These are phyloP conservation scores for Jordanella pulchra DNA, from an alignment of 2,797 vertebrate genomes.

Conservation along the genomic window DNA sequence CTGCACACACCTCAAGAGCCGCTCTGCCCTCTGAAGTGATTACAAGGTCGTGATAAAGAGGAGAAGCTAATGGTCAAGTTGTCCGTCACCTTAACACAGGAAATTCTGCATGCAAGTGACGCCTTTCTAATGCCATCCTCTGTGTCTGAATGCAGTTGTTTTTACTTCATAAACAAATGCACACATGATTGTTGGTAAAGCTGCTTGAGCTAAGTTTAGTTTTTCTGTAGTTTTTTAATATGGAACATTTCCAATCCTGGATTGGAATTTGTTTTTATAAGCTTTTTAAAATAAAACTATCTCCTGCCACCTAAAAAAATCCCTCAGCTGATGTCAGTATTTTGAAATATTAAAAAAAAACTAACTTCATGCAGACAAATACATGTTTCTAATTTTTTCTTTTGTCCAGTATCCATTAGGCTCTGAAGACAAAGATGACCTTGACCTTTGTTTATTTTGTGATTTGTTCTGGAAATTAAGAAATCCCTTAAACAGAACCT, in stretches of 20 bases:
- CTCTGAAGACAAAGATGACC: background rate
- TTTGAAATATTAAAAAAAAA: background rate
- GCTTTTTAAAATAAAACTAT: too few species aligned
- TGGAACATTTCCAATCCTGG: too few species aligned
- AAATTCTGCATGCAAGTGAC: conserved; percentile 23
- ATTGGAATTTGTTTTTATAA: too few species aligned
- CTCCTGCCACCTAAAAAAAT: too few species aligned
- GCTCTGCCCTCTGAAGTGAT: conserved; percentile 67
- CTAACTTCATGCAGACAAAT: background rate
- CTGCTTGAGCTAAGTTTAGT: background rate
- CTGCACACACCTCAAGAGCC: conserved; percentile 64
- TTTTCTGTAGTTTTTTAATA: too few species aligned
- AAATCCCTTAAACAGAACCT: too few species aligned
- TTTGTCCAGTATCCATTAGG: background rate
- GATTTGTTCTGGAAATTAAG: too few species aligned
- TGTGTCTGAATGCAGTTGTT: background rate
- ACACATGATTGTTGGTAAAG: background rate
- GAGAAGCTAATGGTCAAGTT: conserved; percentile 66
- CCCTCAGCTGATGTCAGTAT: background rate
- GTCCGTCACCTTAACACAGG: conserved; percentile 61
- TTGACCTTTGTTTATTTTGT: background rate
- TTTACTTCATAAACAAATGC: background rate
- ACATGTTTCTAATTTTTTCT: background rate
- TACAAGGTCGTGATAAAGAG: conserved; percentile 72
- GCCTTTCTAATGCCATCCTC: conserved; percentile 16